Conservation (phyloP, 1,140 invertebrate species). For the Ptiloglossa arizonensis region DNA sequence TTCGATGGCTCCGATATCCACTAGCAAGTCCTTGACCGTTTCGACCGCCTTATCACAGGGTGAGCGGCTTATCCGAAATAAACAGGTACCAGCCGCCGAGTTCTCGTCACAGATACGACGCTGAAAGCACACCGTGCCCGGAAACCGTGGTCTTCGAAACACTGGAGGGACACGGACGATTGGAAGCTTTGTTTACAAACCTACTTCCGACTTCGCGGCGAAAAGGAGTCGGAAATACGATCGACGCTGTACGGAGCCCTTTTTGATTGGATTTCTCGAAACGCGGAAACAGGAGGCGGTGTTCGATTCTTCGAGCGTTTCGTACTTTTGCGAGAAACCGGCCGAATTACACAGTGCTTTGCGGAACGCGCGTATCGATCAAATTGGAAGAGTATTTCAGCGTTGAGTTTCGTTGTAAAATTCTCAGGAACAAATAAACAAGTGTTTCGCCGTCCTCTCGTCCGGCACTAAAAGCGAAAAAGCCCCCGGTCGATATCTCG, state of each 20-base stretch:
- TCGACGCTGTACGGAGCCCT: not conserved
- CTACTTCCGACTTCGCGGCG: not conserved
- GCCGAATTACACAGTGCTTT: too few relatives aligned
- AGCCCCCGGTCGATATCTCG: too few relatives aligned
- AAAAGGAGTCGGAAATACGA: not conserved
- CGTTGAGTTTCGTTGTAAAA: too few relatives aligned
- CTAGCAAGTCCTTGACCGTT: conserved; percentile 21
- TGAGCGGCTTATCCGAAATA: conserved; percentile 41
- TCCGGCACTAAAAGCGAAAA: too few relatives aligned
- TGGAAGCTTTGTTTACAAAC: conserved; percentile 20
- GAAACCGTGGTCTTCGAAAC: not conserved
- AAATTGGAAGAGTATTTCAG: too few relatives aligned
- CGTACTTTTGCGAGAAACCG: not conserved
- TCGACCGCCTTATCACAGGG: conserved; percentile 44
- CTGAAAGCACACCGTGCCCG: not conserved
- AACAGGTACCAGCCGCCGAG: conserved; percentile 1
- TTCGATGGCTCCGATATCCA: conserved; percentile 55
- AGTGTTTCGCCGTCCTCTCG: too few relatives aligned
- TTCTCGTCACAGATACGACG: conserved; percentile 26
- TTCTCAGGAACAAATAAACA: too few relatives aligned
- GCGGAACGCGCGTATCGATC: too few relatives aligned
- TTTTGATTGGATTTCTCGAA: not conserved
- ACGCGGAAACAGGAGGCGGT: not conserved
- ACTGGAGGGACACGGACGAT: not conserved
- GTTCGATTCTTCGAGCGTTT: not conserved